A percentile compares a stretch with the other conserved stretches of the same genome.
phyloP scores from a whole-genome alignment of 2,888 invertebrate species.

The Tipula helvola region DNA sequence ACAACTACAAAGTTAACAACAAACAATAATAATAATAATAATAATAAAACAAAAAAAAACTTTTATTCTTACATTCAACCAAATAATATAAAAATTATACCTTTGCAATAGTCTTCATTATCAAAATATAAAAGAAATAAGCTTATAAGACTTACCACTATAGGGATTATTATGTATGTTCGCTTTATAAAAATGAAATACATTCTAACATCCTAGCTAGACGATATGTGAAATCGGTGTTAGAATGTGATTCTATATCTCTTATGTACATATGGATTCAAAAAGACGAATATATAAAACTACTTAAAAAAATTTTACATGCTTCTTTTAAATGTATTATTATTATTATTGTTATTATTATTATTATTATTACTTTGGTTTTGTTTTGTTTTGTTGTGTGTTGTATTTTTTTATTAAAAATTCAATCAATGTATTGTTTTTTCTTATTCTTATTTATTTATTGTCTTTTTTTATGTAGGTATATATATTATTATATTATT shows the following conservation, averaged over 20 bases:
- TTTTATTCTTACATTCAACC: neutral
- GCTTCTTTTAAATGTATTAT: constrained; percentile 4
- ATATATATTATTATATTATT: neutral
- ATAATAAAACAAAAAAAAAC: neutral
- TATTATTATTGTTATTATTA: neutral
- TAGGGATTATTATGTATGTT: neutral
- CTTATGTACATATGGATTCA: neutral
- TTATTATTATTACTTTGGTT: neutral
- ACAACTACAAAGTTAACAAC: neutral
- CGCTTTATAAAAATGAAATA: neutral
- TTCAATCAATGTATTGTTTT: neutral
- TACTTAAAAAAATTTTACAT: neutral
- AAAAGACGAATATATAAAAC: neutral
- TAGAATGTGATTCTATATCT: neutral
- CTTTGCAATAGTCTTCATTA: neutral
- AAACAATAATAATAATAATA: neutral
- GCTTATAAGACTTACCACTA: neutral
- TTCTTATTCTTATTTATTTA: neutral
- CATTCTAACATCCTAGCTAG: neutral
- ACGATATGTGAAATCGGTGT: neutral
- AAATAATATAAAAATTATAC: neutral
- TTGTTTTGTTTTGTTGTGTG: neutral
- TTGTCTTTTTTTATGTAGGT: neutral
- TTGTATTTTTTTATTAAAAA: neutral
- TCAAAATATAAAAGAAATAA: neutral